Percentiles rank a stretch among this genome's conserved stretches.
Evolutionary conservation across 2,797 vertebrate species (phyloP).

Genomic region (Melanotaenia parkinsoni): DNA sequence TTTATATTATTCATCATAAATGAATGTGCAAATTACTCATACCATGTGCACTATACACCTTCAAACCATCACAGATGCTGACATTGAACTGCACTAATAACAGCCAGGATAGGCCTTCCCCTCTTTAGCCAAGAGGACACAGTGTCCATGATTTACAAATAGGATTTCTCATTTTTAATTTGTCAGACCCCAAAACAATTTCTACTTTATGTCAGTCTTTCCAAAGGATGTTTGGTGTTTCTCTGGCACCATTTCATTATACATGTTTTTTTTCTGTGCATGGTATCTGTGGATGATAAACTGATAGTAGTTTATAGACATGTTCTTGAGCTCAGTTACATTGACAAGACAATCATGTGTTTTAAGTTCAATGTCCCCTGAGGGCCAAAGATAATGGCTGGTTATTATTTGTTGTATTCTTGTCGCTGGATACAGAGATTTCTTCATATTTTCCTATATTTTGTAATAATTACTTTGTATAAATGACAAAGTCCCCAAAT

Average conservation of each 20-base stretch:
- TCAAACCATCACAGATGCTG: neutral
- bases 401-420: neutral
- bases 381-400: neutral
- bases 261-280: neutral
- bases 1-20: constrained; percentile 1
- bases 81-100: neutral
- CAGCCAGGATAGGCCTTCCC: neutral
- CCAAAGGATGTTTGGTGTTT: neutral
- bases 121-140: neutral
- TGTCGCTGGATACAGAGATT: neutral
- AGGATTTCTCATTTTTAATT: neutral
- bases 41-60: neutral
- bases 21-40: neutral
- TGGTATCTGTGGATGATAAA: neutral
- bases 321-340: neutral
- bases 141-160: neutral
- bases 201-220: neutral
- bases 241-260: neutral
- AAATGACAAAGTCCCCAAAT: neutral
- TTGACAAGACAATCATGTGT: neutral
- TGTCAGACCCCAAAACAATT: neutral
- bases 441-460: neutral
- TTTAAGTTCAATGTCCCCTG: neutral
- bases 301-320: neutral
- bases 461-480: neutral